Evolutionary conservation across 2,888 invertebrate species (phyloP), one percentile per base, ranked within the genome.

Genomic region (Limnephilus marmoratus): DNA sequence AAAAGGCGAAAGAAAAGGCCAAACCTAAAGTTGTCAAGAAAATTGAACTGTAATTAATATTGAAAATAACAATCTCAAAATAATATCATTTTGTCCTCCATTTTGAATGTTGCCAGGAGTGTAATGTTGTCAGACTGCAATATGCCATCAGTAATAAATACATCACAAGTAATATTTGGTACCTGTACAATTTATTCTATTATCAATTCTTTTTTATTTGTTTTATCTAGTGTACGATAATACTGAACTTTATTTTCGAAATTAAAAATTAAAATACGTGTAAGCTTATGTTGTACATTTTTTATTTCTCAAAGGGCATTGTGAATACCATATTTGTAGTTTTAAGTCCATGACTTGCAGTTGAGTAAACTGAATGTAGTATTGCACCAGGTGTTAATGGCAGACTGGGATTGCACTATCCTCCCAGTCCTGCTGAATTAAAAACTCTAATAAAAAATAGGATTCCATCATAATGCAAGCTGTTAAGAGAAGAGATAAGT

Each of bases 1-100:
- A 99, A 94, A 98, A 98, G 95, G 99, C 98, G 12, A 98, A 98
- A 94, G 97, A 98, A 94, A 97, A 97, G 93, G 97, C 97, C 31
- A 94, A 97, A 93, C 97, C 97, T 94, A 97, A 97, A 83, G 92
- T 90, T 34, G 92, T 85, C 34, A 91, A 91, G 81, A 93, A 93
- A 80, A 81, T 93, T n/a, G 92, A 93, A 45, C 87, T 93, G 29
- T 93, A 85, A 91, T 86, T 24, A 15, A 88, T 81, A 41, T 3
- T 37, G n/a, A 68, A 2, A 68, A 68, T 24, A n/a, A 24, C 68
- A 18, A 68, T 68, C 24, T 68, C 24, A 68, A 68, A n/a, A 68
- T 9, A 68, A 68, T 24, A 68, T 24, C 2, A 24, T 68, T 68
- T 53, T 53, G 53, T 53, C 53, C 53, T 53, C 53, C 68, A 68